Percentiles rank a stretch among this genome's conserved stretches.
Conservation (phyloP, 2,113 vertebrate species). For the Melanotaenia duboulayi region DNA sequence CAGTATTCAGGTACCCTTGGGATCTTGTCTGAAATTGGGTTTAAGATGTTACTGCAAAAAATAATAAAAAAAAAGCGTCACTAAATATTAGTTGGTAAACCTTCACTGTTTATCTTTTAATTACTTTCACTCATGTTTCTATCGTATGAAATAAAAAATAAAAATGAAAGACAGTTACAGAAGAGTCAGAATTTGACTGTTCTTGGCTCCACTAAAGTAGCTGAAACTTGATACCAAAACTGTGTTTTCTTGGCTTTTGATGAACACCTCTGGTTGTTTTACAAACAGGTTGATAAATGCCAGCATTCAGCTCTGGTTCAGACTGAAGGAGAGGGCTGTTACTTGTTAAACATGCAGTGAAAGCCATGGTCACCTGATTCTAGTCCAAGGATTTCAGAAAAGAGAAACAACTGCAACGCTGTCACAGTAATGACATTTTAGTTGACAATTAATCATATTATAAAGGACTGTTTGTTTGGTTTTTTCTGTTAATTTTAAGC, state of each 20-base stretch:
- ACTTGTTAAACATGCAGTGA: constrained; percentile 22
- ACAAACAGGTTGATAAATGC: background rate
- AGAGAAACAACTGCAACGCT: background rate
- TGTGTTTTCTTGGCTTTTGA: background rate
- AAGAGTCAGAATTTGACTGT: background rate
- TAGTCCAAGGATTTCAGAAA: background rate
- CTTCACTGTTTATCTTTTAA: background rate
- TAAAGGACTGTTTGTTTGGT: background rate
- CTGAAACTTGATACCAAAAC: constrained; percentile 2
- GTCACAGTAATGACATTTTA: background rate
- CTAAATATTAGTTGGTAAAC: background rate
- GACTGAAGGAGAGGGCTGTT: constrained; percentile 3
- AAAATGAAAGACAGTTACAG: background rate
- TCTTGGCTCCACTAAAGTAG: constrained; percentile 2
- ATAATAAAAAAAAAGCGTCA: background rate
- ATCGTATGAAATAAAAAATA: background rate
- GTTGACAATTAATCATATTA: background rate
- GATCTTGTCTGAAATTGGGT: constrained; percentile 1
- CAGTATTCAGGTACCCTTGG: constrained; percentile 47
- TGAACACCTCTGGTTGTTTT: background rate
- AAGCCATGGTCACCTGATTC: constrained; percentile 1
- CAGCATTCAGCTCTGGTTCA: constrained; percentile 10
- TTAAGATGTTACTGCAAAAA: constrained; percentile 1
- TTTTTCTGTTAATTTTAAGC: background rate
- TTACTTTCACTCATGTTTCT: background rate